These are phyloP conservation scores for Actinemys pallida DNA, from an alignment of 2,113 vertebrate species.

Conservation along the genomic window DNA sequence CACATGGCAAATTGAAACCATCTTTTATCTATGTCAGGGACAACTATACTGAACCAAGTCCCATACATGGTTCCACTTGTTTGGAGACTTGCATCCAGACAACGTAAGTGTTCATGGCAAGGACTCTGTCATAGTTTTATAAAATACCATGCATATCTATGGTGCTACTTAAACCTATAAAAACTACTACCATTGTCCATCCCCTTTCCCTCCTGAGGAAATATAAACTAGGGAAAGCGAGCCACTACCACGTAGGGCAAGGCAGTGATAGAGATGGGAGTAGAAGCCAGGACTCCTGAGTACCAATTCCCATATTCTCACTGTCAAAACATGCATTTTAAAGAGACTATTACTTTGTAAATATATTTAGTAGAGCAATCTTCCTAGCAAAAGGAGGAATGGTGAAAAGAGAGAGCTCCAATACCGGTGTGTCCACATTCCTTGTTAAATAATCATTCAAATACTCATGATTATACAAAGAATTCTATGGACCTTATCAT, in stretches of 20 bases:
- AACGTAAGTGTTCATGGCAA: not conserved
- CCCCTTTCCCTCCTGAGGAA: not conserved
- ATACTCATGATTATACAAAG: fast-evolving
- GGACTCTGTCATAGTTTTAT: not conserved
- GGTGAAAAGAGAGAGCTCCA: not conserved
- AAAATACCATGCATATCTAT: not conserved
- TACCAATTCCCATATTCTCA: fast-evolving
- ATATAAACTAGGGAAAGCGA: not conserved
- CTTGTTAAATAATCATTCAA: not conserved
- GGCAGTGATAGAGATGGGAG: not conserved
- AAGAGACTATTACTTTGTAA: not conserved
- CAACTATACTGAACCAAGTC: not conserved
- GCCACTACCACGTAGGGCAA: not conserved
- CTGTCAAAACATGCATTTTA: not conserved
- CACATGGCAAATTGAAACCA: not conserved
- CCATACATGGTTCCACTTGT: not conserved
- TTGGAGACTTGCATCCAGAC: not conserved
- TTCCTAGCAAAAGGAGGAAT: not conserved
- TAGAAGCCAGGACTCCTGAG: not conserved
- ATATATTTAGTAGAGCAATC: not conserved
- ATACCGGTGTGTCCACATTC: not conserved
- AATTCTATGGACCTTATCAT: not conserved
- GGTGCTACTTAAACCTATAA: not conserved
- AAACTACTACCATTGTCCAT: too few relatives aligned
- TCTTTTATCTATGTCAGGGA: not conserved